These are phyloP conservation scores for Ormyrus labotus DNA, from an alignment of 2,888 invertebrate genomes.

Conservation along the genomic window DNA sequence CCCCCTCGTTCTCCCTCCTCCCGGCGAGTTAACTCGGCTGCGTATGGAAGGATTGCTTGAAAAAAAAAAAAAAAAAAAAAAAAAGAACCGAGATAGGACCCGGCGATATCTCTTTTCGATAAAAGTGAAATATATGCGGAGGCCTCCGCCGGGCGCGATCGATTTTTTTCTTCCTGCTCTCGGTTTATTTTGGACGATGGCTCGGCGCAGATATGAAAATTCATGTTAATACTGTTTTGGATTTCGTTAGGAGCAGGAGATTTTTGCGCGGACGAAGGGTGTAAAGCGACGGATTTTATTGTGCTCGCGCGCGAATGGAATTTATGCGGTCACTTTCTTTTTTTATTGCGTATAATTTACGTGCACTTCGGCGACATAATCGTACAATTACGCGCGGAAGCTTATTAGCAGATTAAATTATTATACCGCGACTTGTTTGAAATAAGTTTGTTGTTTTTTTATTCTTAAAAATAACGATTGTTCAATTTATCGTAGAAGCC, in stretches of 20 bases:
- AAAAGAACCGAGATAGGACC: slow-evolving; percentile 15
- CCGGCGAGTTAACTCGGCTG: slow-evolving; percentile 9
- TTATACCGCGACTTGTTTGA: too few species aligned
- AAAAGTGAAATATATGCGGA: slow-evolving; percentile 39
- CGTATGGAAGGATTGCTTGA: slow-evolving; percentile 18
- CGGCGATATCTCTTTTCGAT: slow-evolving; percentile 41
- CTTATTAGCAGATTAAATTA: too few species aligned
- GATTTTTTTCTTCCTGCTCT: too few species aligned
- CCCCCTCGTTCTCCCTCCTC: neutral
- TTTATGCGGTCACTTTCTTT: neutral
- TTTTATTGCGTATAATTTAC: neutral
- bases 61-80: neutral
- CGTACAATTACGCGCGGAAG: too few species aligned
- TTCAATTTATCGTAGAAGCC: neutral
- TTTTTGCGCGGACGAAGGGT: neutral
- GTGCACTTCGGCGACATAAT: neutral
- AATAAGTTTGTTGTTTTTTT: too few species aligned
- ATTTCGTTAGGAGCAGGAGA: neutral
- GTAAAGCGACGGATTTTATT: neutral
- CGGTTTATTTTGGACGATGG: too few species aligned
- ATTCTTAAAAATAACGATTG: too few species aligned
- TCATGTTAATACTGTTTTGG: slow-evolving; percentile 11
- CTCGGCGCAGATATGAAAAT: slow-evolving; percentile 22
- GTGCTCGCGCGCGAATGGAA: slow-evolving; percentile 5
- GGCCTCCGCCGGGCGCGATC: neutral